Evolutionary conservation across 2,888 invertebrate genomes (phyloP), one percentile per base, ranked within the genome.

Genomic region (Nesidiocoris tenuis): DNA sequence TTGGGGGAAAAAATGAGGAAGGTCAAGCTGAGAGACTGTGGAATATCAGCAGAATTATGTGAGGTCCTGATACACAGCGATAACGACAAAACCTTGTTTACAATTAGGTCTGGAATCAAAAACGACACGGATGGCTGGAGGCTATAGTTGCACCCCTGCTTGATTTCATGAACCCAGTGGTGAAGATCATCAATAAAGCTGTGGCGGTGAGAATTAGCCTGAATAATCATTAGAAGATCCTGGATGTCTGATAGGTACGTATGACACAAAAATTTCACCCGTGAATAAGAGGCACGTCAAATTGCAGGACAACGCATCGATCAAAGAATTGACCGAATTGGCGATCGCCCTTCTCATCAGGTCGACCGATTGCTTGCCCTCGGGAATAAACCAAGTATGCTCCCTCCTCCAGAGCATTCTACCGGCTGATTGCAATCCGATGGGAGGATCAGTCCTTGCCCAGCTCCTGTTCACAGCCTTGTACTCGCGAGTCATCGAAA

Each of bases 101-200:
- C n/a, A n/a, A n/a, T n/a, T 78, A 92, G 91, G 89, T 93, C 1
- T 93, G 93, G 93, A 92, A 92, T 82, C 91, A 91, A 82, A 89
- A 90, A 39, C 85, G 91, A 55, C 92, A 92, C 16, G 87, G 92
- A 0, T 94, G 93, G 93, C 84, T 91, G 75, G 89, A 91, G 70
- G 91, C 90, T 0, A 84, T 93, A 12, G 82, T 92, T 78, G 88
- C 88, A 18, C 85, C 90, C n/a, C 85, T 89, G 0, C 87, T 88
- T 22, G 87, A 89, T 0, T 83, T 89, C 1, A 83, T 92, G 66
- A 86, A 87, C 72, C 89, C 90, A 59, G 86, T 91, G 18, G 89
- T 89, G 0, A 87, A 89, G 2, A 89, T 90, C 78, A 85, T 92
- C 7, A 87, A 91, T 1, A 88, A 89, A 79, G 92, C 92, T 0